A percentile compares a stretch with the other conserved stretches of the same genome.
Conservation (phyloP, 2,797 vertebrate species). For the Enteromius fasciolatus region DNA sequence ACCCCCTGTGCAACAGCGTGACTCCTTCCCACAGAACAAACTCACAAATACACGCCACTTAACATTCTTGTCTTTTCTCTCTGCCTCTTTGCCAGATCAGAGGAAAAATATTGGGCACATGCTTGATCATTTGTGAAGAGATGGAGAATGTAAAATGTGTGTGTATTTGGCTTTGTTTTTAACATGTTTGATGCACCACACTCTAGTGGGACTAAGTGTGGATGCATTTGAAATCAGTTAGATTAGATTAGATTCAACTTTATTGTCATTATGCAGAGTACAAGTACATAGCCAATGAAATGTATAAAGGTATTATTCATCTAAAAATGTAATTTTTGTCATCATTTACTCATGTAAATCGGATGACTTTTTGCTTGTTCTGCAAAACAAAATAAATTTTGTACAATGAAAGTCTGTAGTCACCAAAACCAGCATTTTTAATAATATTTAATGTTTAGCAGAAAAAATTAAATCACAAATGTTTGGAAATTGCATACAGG, state of each 20-base stretch:
- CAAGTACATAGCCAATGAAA: no score
- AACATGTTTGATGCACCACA: not conserved
- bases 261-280: no score
- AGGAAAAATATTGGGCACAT: not conserved
- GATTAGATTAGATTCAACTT: no score
- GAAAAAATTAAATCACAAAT: not conserved
- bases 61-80: conserved; percentile 19
- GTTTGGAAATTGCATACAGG: not conserved
- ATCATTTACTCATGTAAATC: not conserved
- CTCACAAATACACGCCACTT: not conserved
- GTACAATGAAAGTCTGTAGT: not conserved
- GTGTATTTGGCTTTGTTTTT: not conserved
- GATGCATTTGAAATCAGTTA: not conserved
- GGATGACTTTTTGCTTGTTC: not conserved
- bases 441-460: not conserved
- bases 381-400: not conserved
- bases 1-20: conserved; percentile 10
- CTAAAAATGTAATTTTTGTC: not conserved
- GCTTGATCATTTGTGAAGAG: conserved; percentile 6
- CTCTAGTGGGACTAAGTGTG: not conserved
- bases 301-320: not conserved
- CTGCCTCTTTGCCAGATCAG: not conserved
- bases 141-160: not conserved
- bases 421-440: not conserved
- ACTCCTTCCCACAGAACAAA: not conserved